Conservation (phyloP, 2,888 invertebrate species). For the Ctenicera cuprea region DNA sequence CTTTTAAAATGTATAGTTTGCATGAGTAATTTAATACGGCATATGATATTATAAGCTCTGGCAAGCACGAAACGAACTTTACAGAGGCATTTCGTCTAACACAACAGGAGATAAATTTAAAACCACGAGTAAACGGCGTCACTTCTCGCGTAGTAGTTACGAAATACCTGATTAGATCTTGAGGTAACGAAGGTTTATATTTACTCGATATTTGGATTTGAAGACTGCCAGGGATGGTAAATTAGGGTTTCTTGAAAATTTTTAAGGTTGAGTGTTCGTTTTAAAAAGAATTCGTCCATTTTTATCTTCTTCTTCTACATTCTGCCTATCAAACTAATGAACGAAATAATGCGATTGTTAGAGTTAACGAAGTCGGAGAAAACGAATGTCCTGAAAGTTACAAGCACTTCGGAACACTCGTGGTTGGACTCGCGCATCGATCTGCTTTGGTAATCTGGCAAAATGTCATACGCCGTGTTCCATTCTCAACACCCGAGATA, state of each 20-base stretch:
- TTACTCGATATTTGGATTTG: neutral
- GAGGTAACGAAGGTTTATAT: neutral
- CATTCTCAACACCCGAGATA: constrained; percentile 6
- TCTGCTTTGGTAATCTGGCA: constrained; percentile 19
- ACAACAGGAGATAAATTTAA: too few species aligned
- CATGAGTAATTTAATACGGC: neutral
- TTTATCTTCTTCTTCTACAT: constrained; percentile 25
- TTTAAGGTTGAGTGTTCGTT: neutral
- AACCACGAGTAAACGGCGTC: too few species aligned
- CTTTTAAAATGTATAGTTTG: neutral
- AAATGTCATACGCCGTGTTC: constrained; percentile 13
- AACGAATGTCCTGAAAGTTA: constrained; percentile 31
- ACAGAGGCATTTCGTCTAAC: too few species aligned
- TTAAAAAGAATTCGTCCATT: constrained; percentile 18
- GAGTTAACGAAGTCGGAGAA: constrained; percentile 35
- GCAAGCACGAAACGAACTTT: neutral
- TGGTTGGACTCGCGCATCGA: constrained; percentile 21
- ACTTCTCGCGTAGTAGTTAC: neutral
- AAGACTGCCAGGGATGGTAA: neutral
- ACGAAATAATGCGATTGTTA: constrained; percentile 39
- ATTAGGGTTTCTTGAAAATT: neutral
- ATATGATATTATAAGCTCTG: neutral
- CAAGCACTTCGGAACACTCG: constrained; percentile 28
- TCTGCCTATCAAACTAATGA: constrained; percentile 36
- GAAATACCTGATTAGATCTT: neutral